Conservation (phyloP, 2,797 vertebrate genomes). For the Sebastes oblongus region DNA sequence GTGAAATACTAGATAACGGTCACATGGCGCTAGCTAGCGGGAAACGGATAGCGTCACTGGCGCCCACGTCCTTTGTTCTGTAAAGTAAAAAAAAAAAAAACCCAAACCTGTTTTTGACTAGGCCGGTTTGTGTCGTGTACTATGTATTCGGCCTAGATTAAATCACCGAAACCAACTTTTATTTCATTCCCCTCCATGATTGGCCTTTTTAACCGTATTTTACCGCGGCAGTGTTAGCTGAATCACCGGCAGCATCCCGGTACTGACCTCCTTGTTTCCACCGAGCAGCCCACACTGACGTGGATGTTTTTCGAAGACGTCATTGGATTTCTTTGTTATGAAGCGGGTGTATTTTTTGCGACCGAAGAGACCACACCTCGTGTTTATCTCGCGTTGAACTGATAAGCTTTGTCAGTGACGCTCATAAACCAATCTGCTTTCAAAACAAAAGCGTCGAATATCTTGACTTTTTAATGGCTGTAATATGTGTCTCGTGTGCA, state of each 20-base stretch:
- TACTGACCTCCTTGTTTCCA: background rate
- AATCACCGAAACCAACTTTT: background rate
- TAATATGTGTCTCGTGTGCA: background rate
- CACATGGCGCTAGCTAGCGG: slow-evolving; percentile 3
- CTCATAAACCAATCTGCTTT: accelerated
- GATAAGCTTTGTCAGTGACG: accelerated
- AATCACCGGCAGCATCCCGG: background rate
- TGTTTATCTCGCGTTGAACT: accelerated
- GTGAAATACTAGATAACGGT: background rate
- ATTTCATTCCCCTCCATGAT: background rate
- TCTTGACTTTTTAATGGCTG: background rate
- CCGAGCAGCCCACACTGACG: background rate
- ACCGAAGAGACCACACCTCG: background rate
- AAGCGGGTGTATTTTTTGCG: background rate
- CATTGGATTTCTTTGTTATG: slow-evolving; percentile 22
- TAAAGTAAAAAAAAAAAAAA: accelerated
- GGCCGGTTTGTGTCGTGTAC: accelerated
- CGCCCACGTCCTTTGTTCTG: background rate
- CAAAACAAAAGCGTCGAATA: background rate
- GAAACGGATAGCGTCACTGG: background rate
- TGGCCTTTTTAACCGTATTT: background rate
- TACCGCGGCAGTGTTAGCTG: background rate
- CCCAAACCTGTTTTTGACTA: accelerated
- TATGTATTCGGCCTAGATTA: background rate
- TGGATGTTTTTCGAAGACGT: background rate